A percentile compares a stretch with the other conserved stretches of the same genome.
These are phyloP conservation scores for Hemaris fuciformis DNA, from an alignment of 2,888 invertebrate species.

Conservation along the genomic window DNA sequence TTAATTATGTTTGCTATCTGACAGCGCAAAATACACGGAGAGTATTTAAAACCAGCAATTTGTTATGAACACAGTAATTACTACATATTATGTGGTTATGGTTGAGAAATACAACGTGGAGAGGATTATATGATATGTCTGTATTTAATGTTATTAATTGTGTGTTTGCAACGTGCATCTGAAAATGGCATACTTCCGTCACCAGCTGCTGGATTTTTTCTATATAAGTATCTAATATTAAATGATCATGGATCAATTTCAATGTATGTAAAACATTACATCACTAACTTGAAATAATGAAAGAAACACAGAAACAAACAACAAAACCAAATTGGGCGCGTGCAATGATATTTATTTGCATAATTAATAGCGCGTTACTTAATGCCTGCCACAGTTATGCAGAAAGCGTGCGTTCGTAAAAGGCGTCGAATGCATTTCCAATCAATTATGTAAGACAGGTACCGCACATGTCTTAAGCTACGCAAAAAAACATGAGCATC, in stretches of 20 bases:
- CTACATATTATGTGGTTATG: neutral
- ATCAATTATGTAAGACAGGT: constrained; percentile 8
- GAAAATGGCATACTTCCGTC: neutral
- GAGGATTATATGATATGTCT: neutral
- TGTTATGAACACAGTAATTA: constrained; percentile 1
- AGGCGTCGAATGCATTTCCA: constrained; percentile 1
- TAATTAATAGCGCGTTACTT: neutral
- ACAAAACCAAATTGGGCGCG: neutral
- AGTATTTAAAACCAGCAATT: neutral
- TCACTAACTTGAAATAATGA: no score
- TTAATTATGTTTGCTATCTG: no score
- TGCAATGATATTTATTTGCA: neutral
- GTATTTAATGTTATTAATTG: neutral
- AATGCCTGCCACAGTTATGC: constrained; percentile 6
- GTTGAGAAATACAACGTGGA: neutral
- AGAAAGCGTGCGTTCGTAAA: constrained; percentile 8
- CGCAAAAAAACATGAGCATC: neutral
- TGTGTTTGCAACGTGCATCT: neutral
- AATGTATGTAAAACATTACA: neutral
- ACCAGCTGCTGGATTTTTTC: no score
- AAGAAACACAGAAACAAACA: no score
- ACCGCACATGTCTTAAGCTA: neutral
- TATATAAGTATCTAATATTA: neutral
- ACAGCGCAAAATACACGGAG: neutral
- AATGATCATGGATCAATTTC: neutral